Evolutionary conservation across 2,113 vertebrate species (phyloP).

Genomic region (Rhynchomys soricoides): DNA sequence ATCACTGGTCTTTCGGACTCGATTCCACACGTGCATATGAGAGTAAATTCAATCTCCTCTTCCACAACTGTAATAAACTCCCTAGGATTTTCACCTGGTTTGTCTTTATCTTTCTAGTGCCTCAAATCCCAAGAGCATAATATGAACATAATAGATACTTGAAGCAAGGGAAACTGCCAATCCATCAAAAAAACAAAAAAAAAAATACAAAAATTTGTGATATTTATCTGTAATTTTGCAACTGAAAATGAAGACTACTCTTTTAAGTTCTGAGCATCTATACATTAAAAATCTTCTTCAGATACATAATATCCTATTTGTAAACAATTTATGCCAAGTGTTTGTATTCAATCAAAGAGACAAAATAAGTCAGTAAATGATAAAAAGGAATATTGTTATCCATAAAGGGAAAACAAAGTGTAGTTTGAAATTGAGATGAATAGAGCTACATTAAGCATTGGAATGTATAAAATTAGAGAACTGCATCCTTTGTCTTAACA

Average conservation of each 20-base stretch:
- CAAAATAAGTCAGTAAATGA: neutral
- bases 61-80: neutral
- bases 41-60: neutral
- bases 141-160: neutral
- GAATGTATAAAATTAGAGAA: neutral
- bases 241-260: neutral
- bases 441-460: neutral
- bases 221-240: neutral
- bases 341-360: neutral
- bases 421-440: constrained; percentile 30
- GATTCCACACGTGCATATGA: neutral
- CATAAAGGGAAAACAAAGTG: neutral
- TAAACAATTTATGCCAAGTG: neutral
- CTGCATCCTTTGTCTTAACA: neutral
- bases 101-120: neutral
- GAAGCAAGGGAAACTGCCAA: neutral
- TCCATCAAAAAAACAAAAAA: neutral
- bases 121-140: neutral
- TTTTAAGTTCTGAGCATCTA: constrained; percentile 11
- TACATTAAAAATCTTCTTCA: neutral
- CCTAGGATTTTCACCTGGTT: neutral
- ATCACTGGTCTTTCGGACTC: neutral
- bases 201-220: neutral
- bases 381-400: neutral
- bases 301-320: neutral